phyloP scores from a whole-genome alignment of 64 coral and sea anemone genomes.

The Montipora sp. region DNA sequence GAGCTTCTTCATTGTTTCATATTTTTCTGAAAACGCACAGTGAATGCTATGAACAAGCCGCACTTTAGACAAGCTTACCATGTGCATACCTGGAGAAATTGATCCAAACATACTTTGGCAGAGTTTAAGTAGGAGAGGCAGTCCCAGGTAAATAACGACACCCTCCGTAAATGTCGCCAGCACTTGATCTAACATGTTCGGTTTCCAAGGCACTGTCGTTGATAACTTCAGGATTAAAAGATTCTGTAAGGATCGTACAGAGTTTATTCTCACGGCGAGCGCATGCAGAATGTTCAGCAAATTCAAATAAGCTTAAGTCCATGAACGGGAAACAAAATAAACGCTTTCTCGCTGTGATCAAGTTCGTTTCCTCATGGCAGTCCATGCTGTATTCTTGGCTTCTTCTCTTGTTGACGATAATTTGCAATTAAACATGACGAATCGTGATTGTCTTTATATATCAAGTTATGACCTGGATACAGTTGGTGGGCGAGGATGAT shows the following conservation, averaged over 20 bases:
- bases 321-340: neutral
- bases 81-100: neutral
- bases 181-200: constrained; percentile 23
- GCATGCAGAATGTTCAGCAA: neutral
- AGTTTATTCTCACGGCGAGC: neutral
- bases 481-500: constrained; percentile 13
- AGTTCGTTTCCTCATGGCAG: neutral
- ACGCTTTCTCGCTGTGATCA: neutral
- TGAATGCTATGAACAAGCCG: neutral
- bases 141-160: constrained; percentile 19
- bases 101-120: neutral
- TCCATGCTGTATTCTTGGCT: constrained; percentile 17
- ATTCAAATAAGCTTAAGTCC: neutral
- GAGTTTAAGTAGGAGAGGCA: constrained; percentile 9
- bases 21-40: too few species aligned
- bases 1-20: too few species aligned
- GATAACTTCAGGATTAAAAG: neutral
- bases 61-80: neutral
- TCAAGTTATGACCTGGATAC: neutral
- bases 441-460: constrained; percentile 31
- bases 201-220: neutral
- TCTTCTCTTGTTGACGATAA: constrained; percentile 5
- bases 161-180: constrained; percentile 8
- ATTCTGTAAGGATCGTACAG: neutral
- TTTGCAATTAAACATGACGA: constrained; percentile 37